Conservation (phyloP, 2,113 vertebrate species). For the Abramis brama region DNA sequence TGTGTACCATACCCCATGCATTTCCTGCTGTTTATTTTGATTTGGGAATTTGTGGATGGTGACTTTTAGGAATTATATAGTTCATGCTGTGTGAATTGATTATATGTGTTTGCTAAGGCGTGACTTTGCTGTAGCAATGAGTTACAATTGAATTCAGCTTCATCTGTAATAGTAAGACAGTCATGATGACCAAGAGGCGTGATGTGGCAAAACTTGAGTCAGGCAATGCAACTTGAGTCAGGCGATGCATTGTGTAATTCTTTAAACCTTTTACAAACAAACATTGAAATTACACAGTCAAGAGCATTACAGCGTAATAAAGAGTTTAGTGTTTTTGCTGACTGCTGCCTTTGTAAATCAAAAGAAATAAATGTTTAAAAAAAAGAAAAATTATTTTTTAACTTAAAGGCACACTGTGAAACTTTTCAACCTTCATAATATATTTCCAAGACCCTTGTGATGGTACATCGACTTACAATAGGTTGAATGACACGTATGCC, state of each 20-base stretch:
- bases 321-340: background rate
- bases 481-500: too few relatives aligned
- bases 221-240: background rate
- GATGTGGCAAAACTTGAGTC: constrained; percentile 3
- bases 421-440: too few relatives aligned
- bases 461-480: too few relatives aligned
- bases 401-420: too few relatives aligned
- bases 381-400: too few relatives aligned
- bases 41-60: background rate
- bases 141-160: background rate
- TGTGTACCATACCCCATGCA: background rate
- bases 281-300: background rate
- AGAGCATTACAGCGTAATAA: background rate
- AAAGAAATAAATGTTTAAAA: background rate
- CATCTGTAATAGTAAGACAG: background rate
- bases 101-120: background rate
- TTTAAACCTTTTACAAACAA: background rate
- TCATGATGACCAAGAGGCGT: background rate
- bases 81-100: constrained; percentile 4
- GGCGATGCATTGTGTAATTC: background rate
- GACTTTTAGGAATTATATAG: background rate
- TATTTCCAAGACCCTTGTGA: too few relatives aligned
- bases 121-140: background rate
- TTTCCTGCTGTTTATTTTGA: background rate
- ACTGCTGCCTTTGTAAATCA: background rate